phyloP scores from a whole-genome alignment of 2,113 vertebrate species.

The Gymnogyps californianus region DNA sequence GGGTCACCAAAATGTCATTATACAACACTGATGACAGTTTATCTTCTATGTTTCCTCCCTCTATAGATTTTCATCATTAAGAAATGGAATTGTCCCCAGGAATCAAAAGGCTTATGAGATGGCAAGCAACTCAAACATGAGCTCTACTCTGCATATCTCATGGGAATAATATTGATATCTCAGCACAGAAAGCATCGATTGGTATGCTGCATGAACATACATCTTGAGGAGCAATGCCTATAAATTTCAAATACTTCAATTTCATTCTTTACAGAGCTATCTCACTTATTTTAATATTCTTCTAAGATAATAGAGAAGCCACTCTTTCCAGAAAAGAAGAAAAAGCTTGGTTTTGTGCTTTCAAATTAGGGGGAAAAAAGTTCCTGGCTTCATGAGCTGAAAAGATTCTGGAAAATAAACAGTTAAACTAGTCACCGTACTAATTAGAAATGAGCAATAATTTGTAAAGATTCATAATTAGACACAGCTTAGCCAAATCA shows the following conservation, averaged over 20 bases:
- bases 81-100: neutral
- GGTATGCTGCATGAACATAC: neutral
- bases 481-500: constrained; percentile 1
- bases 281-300: neutral
- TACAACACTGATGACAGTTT: constrained; percentile 6
- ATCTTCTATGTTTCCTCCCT: neutral
- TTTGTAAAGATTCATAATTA: constrained; percentile 7
- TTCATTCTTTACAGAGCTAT: neutral
- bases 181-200: constrained; percentile 5
- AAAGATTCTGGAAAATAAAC: neutral
- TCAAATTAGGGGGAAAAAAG: neutral
- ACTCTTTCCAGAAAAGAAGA: neutral
- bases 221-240: neutral
- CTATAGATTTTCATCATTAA: neutral
- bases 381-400: neutral
- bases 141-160: neutral
- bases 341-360: neutral
- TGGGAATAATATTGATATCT: neutral
- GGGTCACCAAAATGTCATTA: constrained; percentile 42
- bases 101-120: neutral
- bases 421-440: constrained; percentile 9
- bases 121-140: neutral
- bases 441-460: neutral
- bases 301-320: neutral
- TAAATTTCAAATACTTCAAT: neutral